Percentiles rank a stretch among this genome's conserved stretches.
Conservation (phyloP, 2,113 vertebrate genomes). For the Tupaia chinensis region DNA sequence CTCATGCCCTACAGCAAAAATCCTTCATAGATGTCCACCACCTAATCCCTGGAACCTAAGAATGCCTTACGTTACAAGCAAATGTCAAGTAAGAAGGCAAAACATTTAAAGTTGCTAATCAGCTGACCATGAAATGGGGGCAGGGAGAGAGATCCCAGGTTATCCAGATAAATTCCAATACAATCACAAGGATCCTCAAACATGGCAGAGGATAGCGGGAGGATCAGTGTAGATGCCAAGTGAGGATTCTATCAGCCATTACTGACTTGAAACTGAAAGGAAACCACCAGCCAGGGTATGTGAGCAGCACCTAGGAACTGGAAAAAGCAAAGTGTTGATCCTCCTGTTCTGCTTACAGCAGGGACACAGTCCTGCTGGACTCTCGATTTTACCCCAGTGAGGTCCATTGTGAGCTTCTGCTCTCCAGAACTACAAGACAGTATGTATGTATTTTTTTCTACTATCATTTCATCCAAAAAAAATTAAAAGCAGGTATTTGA, state of each 20-base stretch:
- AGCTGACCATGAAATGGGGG: background rate
- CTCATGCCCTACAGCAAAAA: too few relatives aligned
- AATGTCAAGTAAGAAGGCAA: background rate
- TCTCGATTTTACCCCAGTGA: background rate
- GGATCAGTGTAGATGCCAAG: accelerated
- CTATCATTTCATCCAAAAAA: too few relatives aligned
- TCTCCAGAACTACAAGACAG: background rate
- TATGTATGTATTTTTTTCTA: too few relatives aligned
- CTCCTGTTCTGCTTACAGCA: background rate
- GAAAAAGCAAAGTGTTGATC: too few relatives aligned
- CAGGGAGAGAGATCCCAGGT: background rate
- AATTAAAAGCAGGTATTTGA: too few relatives aligned
- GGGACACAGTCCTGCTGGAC: background rate
- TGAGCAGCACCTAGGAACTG: background rate
- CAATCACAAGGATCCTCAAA: background rate
- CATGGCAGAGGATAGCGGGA: background rate
- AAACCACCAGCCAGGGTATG: background rate
- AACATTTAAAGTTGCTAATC: background rate
- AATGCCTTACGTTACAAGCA: background rate
- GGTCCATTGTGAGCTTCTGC: background rate
- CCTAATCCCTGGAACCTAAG: background rate
- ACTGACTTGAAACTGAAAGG: background rate
- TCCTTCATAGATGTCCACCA: background rate
- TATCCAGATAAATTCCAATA: background rate
- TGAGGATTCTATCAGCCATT: background rate